phyloP scores from a whole-genome alignment of 2,113 vertebrate genomes.

The Acinonyx jubatus region DNA sequence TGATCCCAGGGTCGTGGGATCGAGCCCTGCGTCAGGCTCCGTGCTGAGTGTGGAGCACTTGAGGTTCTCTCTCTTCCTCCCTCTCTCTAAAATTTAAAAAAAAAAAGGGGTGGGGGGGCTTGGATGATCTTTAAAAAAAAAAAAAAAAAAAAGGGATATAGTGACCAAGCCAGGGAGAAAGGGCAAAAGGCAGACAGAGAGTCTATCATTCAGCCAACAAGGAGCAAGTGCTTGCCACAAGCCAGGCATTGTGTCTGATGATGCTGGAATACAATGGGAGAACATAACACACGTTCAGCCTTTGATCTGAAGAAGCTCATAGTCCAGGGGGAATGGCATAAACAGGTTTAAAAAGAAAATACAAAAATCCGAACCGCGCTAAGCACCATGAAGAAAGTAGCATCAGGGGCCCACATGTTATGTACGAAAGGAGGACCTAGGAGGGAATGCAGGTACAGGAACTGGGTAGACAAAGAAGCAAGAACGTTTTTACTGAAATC shows the following conservation, averaged over 20 bases:
- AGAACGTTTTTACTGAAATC: background rate
- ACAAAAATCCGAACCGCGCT: background rate
- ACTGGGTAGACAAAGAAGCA: background rate
- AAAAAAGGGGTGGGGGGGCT: no score
- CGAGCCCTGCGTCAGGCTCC: no score
- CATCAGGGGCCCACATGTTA: background rate
- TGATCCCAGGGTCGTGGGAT: no score
- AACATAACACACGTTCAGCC: background rate
- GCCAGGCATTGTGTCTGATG: background rate
- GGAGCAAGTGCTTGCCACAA: background rate
- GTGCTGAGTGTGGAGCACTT: no score
- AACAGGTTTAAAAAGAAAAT: background rate
- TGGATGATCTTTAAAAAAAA: background rate
- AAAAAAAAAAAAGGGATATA: accelerated
- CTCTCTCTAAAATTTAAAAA: no score
- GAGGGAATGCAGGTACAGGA: background rate
- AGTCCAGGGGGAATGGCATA: background rate
- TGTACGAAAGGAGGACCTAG: background rate
- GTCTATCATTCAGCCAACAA: background rate
- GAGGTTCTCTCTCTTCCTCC: no score
- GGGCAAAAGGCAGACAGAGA: background rate
- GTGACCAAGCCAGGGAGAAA: background rate
- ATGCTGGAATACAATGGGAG: background rate
- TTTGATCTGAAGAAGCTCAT: background rate
- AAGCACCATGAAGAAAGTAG: background rate